Evolutionary conservation across 2,888 invertebrate genomes (phyloP), one percentile per base, ranked within the genome.

Genomic region (Boloria selene): DNA sequence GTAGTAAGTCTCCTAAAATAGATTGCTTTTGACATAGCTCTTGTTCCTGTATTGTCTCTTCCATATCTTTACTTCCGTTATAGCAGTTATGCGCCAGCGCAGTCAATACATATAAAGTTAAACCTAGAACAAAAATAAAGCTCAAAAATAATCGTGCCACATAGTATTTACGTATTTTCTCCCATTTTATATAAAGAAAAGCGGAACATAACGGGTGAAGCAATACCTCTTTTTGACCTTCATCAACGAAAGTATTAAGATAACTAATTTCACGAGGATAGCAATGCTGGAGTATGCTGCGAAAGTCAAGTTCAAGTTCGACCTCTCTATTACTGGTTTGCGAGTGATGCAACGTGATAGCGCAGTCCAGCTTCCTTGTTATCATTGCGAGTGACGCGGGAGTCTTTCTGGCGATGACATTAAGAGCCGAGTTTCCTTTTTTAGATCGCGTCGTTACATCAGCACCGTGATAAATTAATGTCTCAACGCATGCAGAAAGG

Each of bases 401-500:
- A 3, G 97, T 97, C 90, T 97, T 97, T 70, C 97, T 93, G 18
- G 96, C 95, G 69, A 97, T 96, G 71, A 97, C 96, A 75, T 97
- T 96, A 68, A 97, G 89, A 31, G 97, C 97, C 10, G 96, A 96
- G 81, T 96, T 96, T 66, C 97, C 97, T 77, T 96, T 97, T 83
- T 96, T 96, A 60, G 97, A 97, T 77, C 96, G 95, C 2, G 97
- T 96, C 14, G 97, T 97, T n/a, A 97, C 95, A 89, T 97, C 97
- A 58, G 97, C 97, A 4, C 97, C 97, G 80, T 96, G 95, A 78
- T 95, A 95, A 69, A 97, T 95, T 70, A 97, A 87, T 72, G 96
- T 95, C 82, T 97, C 96, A 1, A 97, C 97, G 82, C 97, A 97
- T 75, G 96, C 95, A 0, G 96, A 96, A 49, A 97, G 90, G 47